Evolutionary conservation across 2,888 invertebrate species (phyloP).

Genomic region (Amiota mariae): DNA sequence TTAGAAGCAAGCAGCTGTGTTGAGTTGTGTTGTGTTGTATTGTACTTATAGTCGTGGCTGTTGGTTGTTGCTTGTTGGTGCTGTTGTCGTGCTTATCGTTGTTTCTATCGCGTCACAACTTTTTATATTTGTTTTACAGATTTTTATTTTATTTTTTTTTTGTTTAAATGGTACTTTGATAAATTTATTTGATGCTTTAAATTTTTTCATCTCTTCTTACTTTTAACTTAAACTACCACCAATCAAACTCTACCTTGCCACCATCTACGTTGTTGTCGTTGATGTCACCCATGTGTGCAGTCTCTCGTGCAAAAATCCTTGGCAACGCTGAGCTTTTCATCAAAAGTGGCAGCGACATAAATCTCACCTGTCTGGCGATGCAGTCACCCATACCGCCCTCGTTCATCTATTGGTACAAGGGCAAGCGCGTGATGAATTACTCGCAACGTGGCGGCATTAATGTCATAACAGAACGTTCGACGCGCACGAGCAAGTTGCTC

Average conservation of each 20-base stretch:
- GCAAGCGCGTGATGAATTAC: constrained; percentile 88
- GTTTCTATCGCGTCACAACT: neutral
- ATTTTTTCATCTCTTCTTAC: constrained; percentile 26
- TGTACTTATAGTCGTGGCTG: neutral
- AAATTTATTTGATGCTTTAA: constrained; percentile 25
- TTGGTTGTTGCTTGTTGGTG: neutral
- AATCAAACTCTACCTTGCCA: constrained; percentile 12
- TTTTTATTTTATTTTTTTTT: too few species aligned
- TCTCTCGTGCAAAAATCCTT: constrained; percentile 91
- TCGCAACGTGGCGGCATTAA: constrained; percentile 90
- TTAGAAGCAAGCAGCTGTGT: constrained; percentile 14
- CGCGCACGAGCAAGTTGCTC: constrained; percentile 88
- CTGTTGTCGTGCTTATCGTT: neutral
- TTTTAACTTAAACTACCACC: constrained; percentile 1
- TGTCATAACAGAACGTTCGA: constrained; percentile 90
- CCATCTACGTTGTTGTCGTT: constrained; percentile 7
- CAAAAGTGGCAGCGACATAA: constrained; percentile 93
- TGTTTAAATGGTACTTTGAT: constrained; percentile 11
- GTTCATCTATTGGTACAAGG: constrained; percentile 91
- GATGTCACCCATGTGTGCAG: constrained; percentile 74
- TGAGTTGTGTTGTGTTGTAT: neutral
- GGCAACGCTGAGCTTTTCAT: constrained; percentile 91
- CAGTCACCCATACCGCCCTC: constrained; percentile 81
- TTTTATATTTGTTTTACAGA: neutral
- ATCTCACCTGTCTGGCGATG: constrained; percentile 90